Evolutionary conservation across 2,888 invertebrate species (phyloP), one percentile per base, ranked within the genome.

Genomic region (Heliconius ismenius): DNA sequence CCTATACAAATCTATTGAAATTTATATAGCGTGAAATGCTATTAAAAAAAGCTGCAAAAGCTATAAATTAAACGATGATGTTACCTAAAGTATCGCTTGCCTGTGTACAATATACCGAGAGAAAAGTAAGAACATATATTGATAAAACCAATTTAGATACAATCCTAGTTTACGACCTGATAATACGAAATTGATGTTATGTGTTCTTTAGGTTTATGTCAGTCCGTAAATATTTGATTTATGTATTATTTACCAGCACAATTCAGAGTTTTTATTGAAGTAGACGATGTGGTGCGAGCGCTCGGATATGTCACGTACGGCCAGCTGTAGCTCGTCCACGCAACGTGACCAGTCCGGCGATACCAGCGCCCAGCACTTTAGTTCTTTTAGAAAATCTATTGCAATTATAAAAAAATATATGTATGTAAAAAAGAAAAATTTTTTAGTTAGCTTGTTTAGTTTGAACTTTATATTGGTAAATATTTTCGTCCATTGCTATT

Each of bases 311-410:
- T 92, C 92, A 2, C 87, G 82, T 1, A 88, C 90, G 0, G 91
- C 91, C 0, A 84, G 82, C 62, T 92, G 91, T 67, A 93, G 82
- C 80, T 91, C 90, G 79, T 90, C 87, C 15, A 91, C 90, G 78
- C 93, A 94, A 9, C 82, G 82, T 7, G 90, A 85, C 93, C 93
- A 93, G 79, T 89, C 90, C 1, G 92, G 87, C 0, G 92, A 92
- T 36, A 93, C 90, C 1, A 90, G 84, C 10, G 85, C 85, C 92
- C 92, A 92, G 79, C 93, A 94, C 4, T 85, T 85, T 2, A 88
- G 89, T 84, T 93, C 93, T 79, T 88, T 91, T 79, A 94, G 84
- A 79, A 90, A 94, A 24, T 93, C 93, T 93, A 83, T 18, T 36
- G 24, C 18, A 68, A 39, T 15, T 4, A 21, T n/a, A 70, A 32